These are phyloP conservation scores for Phoxinus phoxinus DNA, from an alignment of 2,113 vertebrate genomes.

Conservation along the genomic window DNA sequence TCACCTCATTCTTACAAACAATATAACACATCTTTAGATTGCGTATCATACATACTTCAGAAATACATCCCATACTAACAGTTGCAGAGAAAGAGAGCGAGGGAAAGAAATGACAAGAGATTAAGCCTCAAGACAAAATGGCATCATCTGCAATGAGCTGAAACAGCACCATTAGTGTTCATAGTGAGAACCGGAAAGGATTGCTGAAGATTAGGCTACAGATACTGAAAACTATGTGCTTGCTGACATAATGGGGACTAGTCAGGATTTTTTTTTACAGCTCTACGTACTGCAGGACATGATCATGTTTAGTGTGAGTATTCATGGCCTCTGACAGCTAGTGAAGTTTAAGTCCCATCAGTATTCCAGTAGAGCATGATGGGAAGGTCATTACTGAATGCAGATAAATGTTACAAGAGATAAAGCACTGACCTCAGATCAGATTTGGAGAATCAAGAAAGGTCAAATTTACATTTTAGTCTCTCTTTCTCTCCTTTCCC, in stretches of 20 bases:
- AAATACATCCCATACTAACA: neutral
- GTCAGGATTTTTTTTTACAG: conserved; percentile 31
- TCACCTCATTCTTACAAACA: neutral
- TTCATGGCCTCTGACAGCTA: conserved; percentile 58
- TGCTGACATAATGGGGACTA: conserved; percentile 31
- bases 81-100: neutral
- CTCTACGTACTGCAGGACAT: conserved; percentile 44
- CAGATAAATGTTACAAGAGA: conserved; percentile 57
- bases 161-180: conserved; percentile 40
- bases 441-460: conserved; percentile 61
- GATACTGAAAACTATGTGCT: conserved; percentile 1
- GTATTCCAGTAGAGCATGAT: conserved; percentile 58
- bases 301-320: conserved; percentile 42
- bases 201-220: conserved; percentile 31
- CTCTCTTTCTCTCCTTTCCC: conserved; percentile 12
- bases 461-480: conserved; percentile 65
- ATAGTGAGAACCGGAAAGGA: conserved; percentile 21
- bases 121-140: conserved; percentile 32
- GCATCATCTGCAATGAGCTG: conserved; percentile 34
- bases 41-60: neutral
- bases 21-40: neutral
- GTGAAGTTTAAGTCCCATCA: conserved; percentile 51
- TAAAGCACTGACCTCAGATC: conserved; percentile 60
- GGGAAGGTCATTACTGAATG: conserved; percentile 62
- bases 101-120: conserved; percentile 18